Evolutionary conservation across 1,140 invertebrate genomes (phyloP), one percentile per base, ranked within the genome.

Genomic region (Hyles vespertilio): DNA sequence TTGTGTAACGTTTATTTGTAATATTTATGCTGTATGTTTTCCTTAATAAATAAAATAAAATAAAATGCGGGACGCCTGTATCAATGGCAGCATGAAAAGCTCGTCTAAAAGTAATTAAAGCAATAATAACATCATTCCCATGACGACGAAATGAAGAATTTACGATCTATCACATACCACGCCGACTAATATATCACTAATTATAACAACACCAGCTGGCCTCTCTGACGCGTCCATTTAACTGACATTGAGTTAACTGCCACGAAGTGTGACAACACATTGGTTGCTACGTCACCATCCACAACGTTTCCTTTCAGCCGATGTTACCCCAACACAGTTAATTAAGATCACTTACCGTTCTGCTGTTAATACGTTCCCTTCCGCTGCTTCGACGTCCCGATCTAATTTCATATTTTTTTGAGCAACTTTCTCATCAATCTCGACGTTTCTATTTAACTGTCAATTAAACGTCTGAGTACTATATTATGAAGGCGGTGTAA

Each of bases 251-350:
- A 70, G 61, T 77, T 79, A 79, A 81, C 65, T 81, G 74, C 67
- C 59, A 77, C 79, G 81, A 77, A 78, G 76, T 71, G 77, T 82
- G 73, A 74, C 69, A 54, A 77, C 79, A 77, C 72, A 74, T 82
- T 78, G 64, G 74, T 82, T 76, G 71, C 65, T 54, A 60, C 71
- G 65, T 63, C 59, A 52, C 68, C 65, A 63, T 64, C 63, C 55
- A 67, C 70, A 72, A 57, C 61, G 68, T 63, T 60, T 64, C 61
- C 65, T 66, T 77, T 76, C 63, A 70, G 62, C 62, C 63, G 62
- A 74, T 74, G 67, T 77, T 77, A 68, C 70, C 69, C 69, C 61
- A 65, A 56, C 49, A 54, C 73, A 61, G 79, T 77, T 84, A 84
- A 82, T 80, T 81, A 70, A 69, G 62, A 57, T 69, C 74, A 76